phyloP scores from a whole-genome alignment of 2,113 vertebrate species.

The Bos javanicus region DNA sequence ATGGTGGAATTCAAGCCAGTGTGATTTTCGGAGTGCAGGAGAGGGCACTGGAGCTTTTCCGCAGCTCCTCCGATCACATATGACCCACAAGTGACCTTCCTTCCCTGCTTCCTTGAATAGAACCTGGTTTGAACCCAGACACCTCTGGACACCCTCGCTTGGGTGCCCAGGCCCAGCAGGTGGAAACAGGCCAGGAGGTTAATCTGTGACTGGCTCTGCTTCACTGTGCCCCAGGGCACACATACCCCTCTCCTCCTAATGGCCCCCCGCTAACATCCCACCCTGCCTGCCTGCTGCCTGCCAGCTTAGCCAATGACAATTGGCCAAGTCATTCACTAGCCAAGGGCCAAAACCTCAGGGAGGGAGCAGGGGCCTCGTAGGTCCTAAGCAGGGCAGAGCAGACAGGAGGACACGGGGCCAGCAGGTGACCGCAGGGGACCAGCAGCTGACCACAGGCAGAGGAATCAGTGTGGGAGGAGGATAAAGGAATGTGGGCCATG shows the following conservation, averaged over 20 bases:
- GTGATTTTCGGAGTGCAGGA: neutral
- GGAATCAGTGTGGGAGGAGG: too few species aligned
- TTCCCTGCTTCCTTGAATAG: constrained; percentile 20
- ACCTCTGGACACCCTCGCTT: constrained; percentile 29
- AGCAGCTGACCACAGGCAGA: neutral
- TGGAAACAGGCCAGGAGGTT: constrained; percentile 30
- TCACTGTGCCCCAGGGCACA: neutral
- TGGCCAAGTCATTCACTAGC: constrained; percentile 54
- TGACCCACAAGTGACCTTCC: constrained; percentile 44
- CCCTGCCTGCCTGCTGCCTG: neutral
- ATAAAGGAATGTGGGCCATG: neutral
- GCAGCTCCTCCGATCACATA: neutral
- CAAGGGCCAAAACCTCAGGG: constrained; percentile 9
- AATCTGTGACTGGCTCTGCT: constrained; percentile 56
- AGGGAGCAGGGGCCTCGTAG: neutral
- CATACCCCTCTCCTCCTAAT: constrained; percentile 40
- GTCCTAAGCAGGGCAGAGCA: neutral
- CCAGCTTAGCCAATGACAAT: neutral
- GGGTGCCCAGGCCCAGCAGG: neutral
- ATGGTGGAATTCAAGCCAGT: neutral
- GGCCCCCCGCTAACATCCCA: constrained; percentile 36
- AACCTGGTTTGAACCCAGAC: constrained; percentile 39
- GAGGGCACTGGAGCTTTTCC: neutral
- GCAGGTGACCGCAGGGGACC: neutral
- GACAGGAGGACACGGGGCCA: neutral